Percentiles rank a stretch among this genome's conserved stretches.
Evolutionary conservation across 2,113 vertebrate species (phyloP).

Genomic region (Tor tambroides): DNA sequence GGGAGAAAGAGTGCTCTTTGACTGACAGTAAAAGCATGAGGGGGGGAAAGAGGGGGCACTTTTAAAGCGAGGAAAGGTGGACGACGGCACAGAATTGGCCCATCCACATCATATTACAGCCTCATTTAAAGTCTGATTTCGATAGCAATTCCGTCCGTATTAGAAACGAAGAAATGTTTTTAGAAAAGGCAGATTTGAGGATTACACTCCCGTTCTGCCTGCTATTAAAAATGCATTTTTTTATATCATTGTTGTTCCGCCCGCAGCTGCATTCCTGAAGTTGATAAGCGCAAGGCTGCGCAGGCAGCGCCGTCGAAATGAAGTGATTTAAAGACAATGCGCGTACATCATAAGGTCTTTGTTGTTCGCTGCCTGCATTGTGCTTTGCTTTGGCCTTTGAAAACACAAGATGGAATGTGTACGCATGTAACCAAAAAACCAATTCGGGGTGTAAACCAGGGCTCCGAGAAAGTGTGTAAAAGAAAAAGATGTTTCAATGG

Average conservation of each 20-base stretch:
- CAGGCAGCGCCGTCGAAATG: constrained; percentile 64
- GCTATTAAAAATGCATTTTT: constrained; percentile 77
- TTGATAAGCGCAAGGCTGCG: constrained; percentile 86
- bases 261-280: constrained; percentile 82
- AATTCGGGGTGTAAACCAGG: constrained; percentile 8
- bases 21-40: constrained; percentile 98
- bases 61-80: constrained; percentile 82
- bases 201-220: not conserved
- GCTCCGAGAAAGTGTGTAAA: constrained; percentile 65
- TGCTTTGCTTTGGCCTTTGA: constrained; percentile 24
- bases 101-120: constrained; percentile 89
- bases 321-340: constrained; percentile 76
- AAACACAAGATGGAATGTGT: constrained; percentile 13
- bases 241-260: constrained; percentile 66
- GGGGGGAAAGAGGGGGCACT: constrained; percentile 87
- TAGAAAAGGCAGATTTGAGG: constrained; percentile 42
- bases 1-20: constrained; percentile 98
- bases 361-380: constrained; percentile 65
- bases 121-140: constrained; percentile 90
- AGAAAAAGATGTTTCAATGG: constrained; percentile 68
- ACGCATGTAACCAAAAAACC: constrained; percentile 21
- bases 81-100: constrained; percentile 33
- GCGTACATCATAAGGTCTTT: constrained; percentile 74
- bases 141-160: constrained; percentile 74
- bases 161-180: constrained; percentile 73